Base-by-base conservation (phyloP, 2,113 vertebrate genomes). In the Cheirogaleus medius region DNA sequence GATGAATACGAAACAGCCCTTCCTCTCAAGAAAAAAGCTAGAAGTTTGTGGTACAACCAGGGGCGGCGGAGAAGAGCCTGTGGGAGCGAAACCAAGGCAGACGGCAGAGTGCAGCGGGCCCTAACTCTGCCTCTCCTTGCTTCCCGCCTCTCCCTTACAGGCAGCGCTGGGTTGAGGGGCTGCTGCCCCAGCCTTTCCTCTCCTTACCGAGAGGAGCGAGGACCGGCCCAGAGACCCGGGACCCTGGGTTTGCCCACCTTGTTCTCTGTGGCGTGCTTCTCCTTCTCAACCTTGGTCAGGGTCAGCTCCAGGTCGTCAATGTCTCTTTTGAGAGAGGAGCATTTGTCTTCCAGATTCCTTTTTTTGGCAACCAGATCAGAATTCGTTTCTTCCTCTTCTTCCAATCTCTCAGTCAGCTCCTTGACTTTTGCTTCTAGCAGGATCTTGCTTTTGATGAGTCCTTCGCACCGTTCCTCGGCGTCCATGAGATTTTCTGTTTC, bases 251-350 rank as follows among this genome's bases (percentile, higher is more conserved):
- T 2, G 27, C 90, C 92, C 84, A 99, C 99, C 99, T 99, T 99
- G 97, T 99, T 99, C 94, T 99, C 99, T 0, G 98, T 98, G 14
- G 99, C 99, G 0, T 99, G 99, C 95, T 99, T 99, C 97, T 99
- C 99, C 94, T 99, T 99, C 96, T 99, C 99, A 12, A 99, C 99
- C 98, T 99, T 99, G 49, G 98, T 97, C 83, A 99, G 89, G 11
- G 99, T 99, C 91, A 99, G 95, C 96, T 99, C 99, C 49, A 99
- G 97, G 91, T 99, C 99, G 11, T 99, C 99, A 0, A 99, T 99
- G 96, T 99, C 99, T 95, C 99, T 99, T 93, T 99, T 99, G 78
- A 99, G 98, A 81, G 99, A 99, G 0, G 98, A 99, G 68, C 99
- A 99, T 74, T 99, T 99, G 87, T 99, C 99, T 94, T 99, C 99